Base-by-base conservation (phyloP, 2,797 vertebrate species). In the Hephaestus fuliginosus region DNA sequence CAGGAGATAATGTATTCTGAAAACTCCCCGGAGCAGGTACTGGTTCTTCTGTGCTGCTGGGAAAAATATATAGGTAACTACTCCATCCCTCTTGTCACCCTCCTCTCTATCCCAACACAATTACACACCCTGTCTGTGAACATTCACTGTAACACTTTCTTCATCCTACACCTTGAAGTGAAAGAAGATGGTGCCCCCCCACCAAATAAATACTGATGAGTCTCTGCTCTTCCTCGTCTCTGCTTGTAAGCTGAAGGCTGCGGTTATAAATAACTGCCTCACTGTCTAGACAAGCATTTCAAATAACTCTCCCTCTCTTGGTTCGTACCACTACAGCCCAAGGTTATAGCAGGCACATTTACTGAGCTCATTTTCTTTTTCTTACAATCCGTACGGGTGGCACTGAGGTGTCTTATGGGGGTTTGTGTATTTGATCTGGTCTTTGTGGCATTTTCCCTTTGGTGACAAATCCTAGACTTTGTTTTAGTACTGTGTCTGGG, bases 1-100 rank as follows among this genome's bases (percentile, higher is more conserved):
- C n/a, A 53, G 70, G 44, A 71, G 61, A 87, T 86, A 74, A 87
- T 92, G 49, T 76, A 84, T 89, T 90, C 82, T 62, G 62, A 70
- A 84, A 85, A 60, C 64, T 73, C 75, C 60, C 74, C 0, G 36
- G 48, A 87, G 84, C 46, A 85, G 66, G n/a, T 76, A 55, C 72
- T 71, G 58, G 25, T 58, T 73, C 80, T 44, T 78, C 65, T 69
- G 1, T 74, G 73, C 78, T 58, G 52, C 72, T 63, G 48, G 28
- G 70, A 48, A 62, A 86, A 72, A 74, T 52, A 80, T 63, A 82
- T 56, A 1, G 79, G 71, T 55, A 68, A 74, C 68, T 58, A 8
- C 33, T 71, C 44, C 36, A 1, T 71, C 58, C 3, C 18, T 41
- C 57, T 51, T 76, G 2, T 74, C 20, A 63, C 56, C 65, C 67